Percentiles rank a stretch among this genome's conserved stretches.
These are phyloP conservation scores for Disparrhopalites patrizii DNA, from an alignment of 2,888 invertebrate species.

Conservation along the genomic window DNA sequence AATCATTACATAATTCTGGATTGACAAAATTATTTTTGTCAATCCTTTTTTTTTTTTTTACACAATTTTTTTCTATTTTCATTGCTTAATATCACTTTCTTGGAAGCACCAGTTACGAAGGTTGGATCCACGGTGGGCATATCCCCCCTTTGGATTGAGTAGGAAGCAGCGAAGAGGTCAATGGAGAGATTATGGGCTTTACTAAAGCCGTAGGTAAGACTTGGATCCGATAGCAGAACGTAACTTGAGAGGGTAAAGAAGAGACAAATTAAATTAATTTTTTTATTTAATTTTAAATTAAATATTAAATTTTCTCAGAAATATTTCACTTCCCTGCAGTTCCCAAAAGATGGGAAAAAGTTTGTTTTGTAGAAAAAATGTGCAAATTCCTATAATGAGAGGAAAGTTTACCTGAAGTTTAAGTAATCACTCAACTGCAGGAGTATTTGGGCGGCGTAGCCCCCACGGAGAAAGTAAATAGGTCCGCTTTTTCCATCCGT, in stretches of 20 bases:
- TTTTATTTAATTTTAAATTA: not conserved
- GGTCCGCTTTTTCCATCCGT: too few species aligned
- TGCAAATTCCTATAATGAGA: not conserved
- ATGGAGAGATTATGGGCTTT: conserved; percentile 11
- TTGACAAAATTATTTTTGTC: too few species aligned
- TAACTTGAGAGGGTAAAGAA: conserved; percentile 14
- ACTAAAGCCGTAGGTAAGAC: conserved; percentile 22
- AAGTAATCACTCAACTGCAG: conserved; percentile 27
- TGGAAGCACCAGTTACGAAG: conserved; percentile 25
- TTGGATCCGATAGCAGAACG: conserved; percentile 11
- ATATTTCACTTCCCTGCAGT: too few species aligned
- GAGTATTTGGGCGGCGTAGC: conserved; percentile 34
- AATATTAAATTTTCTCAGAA: not conserved
- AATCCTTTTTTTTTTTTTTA: too few species aligned
- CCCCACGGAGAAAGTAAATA: too few species aligned
- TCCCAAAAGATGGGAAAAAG: too few species aligned
- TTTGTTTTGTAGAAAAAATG: not conserved
- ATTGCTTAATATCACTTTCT: too few species aligned
- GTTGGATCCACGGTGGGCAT: conserved; percentile 16
- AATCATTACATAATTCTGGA: too few species aligned
- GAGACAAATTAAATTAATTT: not conserved
- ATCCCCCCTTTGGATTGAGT: not conserved
- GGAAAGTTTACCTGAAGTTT: conserved; percentile 31
- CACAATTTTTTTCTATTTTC: too few species aligned
- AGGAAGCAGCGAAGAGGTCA: conserved; percentile 30